phyloP scores from a whole-genome alignment of 2,888 invertebrate genomes.

The Masnerella sp. region DNA sequence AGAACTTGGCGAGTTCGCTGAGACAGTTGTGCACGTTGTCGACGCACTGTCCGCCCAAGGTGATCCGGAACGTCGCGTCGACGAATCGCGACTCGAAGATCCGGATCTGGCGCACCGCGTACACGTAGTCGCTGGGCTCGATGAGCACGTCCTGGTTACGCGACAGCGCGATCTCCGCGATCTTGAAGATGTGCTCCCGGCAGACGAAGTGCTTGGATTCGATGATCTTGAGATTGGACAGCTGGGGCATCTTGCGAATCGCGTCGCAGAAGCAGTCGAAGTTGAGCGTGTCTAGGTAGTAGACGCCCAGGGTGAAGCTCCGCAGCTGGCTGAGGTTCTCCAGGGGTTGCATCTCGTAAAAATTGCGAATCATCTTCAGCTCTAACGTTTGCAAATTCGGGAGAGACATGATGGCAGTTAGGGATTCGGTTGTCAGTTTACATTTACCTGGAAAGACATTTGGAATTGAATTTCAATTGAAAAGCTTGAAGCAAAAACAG shows the following conservation, averaged over 20 bases:
- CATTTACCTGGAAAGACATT: neutral
- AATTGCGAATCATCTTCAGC: neutral
- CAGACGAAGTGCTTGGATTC: conserved; percentile 10
- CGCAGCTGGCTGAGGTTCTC: neutral
- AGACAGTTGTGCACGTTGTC: conserved; percentile 1
- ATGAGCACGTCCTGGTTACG: conserved; percentile 10
- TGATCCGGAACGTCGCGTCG: conserved; percentile 8
- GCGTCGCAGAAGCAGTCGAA: conserved; percentile 5
- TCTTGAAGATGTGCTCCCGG: conserved; percentile 7
- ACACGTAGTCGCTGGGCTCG: conserved; percentile 6
- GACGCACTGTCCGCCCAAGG: conserved; percentile 13
- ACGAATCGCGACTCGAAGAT: conserved; percentile 5
- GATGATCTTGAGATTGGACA: conserved; percentile 2
- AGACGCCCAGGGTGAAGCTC: neutral
- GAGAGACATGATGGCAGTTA: conserved; percentile 2
- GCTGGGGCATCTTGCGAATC: neutral
- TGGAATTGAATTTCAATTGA: too few relatives aligned
- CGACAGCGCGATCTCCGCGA: conserved; percentile 1
- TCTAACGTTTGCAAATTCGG: neutral
- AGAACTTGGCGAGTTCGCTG: neutral
- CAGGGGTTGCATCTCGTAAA: neutral
- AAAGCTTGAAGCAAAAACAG: too few relatives aligned
- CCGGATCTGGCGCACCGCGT: neutral
- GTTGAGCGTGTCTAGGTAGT: neutral
- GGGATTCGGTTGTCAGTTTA: neutral